Conservation (phyloP, 2,888 invertebrate genomes). For the Agriopis marginaria region DNA sequence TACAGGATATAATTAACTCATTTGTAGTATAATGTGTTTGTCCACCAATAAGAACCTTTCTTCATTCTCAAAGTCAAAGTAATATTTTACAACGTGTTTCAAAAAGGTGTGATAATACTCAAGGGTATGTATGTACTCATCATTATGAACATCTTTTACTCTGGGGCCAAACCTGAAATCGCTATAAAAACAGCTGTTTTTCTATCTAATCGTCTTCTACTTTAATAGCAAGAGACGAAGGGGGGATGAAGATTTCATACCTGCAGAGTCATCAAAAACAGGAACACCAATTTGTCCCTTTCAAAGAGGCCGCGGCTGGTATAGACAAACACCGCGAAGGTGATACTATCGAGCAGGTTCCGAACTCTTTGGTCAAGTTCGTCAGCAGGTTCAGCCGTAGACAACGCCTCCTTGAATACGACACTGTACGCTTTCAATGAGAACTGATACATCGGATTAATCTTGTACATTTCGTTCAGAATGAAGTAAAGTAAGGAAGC, state of each 20-base stretch:
- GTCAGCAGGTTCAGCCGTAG: conserved; percentile 88
- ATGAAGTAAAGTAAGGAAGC: conserved; percentile 97
- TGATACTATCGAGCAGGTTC: conserved; percentile 94
- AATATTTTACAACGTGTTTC: too few species aligned
- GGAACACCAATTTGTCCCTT: conserved; percentile 95
- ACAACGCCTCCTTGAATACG: conserved; percentile 95
- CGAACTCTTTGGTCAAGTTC: conserved; percentile 90
- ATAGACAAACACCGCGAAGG: conserved; percentile 94
- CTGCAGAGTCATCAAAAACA: conserved; percentile 94
- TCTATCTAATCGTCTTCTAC: too few species aligned
- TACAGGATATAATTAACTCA: conserved; percentile 32
- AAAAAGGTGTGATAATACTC: too few species aligned
- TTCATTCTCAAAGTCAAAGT: too few species aligned
- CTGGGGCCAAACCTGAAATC: too few species aligned
- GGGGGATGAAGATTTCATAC: conserved; percentile 53
- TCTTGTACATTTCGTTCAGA: conserved; percentile 95
- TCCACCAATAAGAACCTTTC: too few species aligned
- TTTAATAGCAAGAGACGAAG: too few species aligned
- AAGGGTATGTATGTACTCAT: too few species aligned
- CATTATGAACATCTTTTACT: too few species aligned
- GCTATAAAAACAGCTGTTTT: too few species aligned
- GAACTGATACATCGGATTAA: conserved; percentile 98
- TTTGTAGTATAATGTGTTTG: background rate
- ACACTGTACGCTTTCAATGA: conserved; percentile 97
- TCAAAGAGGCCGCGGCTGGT: conserved; percentile 97